Evolutionary conservation across 2,113 vertebrate species (phyloP).

Genomic region (Melanotaenia duboulayi): DNA sequence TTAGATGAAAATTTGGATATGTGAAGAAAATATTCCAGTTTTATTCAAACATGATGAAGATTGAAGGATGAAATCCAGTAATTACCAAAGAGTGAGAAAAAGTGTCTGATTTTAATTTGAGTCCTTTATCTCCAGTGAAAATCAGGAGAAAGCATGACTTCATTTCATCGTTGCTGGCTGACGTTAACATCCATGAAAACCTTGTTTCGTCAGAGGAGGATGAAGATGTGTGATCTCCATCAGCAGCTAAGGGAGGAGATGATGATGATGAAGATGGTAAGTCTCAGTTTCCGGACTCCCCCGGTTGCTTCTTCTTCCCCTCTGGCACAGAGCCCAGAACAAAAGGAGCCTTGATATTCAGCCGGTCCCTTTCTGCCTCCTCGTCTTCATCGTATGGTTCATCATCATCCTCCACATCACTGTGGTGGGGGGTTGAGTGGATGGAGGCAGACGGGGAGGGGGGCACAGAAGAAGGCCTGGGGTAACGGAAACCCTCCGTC

Average conservation of each 20-base stretch:
- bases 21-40: too few relatives aligned
- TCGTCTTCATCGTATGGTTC: constrained; percentile 93
- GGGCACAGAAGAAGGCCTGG: constrained; percentile 91
- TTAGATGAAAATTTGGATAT: too few relatives aligned
- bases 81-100: too few relatives aligned
- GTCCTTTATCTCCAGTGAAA: too few relatives aligned
- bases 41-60: too few relatives aligned
- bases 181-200: too few relatives aligned
- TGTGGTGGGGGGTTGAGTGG: constrained; percentile 92
- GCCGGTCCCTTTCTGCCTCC: constrained; percentile 91
- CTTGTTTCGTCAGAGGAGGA: too few relatives aligned
- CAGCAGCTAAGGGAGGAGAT: background rate
- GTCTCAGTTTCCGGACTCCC: constrained; percentile 84
- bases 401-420: constrained; percentile 85
- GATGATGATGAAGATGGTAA: background rate
- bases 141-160: too few relatives aligned
- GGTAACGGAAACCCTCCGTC: constrained; percentile 92
- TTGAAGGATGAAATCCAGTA: too few relatives aligned
- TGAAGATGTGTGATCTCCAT: background rate
- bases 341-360: constrained; percentile 92
- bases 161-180: too few relatives aligned
- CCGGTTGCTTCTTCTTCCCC: constrained; percentile 86
- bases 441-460: constrained; percentile 92
- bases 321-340: constrained; percentile 73
- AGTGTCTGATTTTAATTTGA: too few relatives aligned